Evolutionary conservation across 2,888 invertebrate species (phyloP), one percentile per base, ranked within the genome.

Genomic region (Cyaniris semiargus): DNA sequence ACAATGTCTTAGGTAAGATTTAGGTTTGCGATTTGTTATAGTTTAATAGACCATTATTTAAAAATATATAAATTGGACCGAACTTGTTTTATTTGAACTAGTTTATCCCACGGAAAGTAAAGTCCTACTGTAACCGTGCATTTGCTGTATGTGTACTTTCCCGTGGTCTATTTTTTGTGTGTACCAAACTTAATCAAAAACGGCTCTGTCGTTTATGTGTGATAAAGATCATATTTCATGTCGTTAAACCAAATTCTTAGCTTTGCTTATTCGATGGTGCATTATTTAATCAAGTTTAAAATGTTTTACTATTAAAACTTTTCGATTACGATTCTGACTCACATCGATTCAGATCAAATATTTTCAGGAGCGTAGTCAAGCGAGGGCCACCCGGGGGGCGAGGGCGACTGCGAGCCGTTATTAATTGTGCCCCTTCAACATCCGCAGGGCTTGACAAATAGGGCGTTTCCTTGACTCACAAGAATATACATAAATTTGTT

Each of bases 371-470:
- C 66, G 27, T 66, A 31, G 27, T 66, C 66, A 10, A 66, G 66
- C 23, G 66, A 66, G 15, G 23, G 23, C 66, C 15, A 31, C 15
- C 27, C 27, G 66, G 27, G 66, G 66, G 66, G 27, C 15, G 15
- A 6, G 27, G 66, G 66, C 15, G 18, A 6, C 27, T 66, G 66
- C 27, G 27, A 66, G 66, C 66, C 72, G 44, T 44, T 72, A 72
- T 72, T 72, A 72, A 72, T 72, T 38, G 72, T 44, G 21, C 72
- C 72, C 72, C 72, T 72, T 72, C 72, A 72, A 44, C 72, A 72
- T 44, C 72, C 72, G 44, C 21, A 44, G 44, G 72, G 72, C 38
- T 44, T 72, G 44, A 72, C 72, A 72, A 72, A 72, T 72, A 72
- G 44, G 72, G 72, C 72, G 44, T 66, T 66, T 66, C 66, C 66